These are phyloP conservation scores for Pachyramphus minor DNA, from an alignment of 2,113 vertebrate species.

Conservation along the genomic window DNA sequence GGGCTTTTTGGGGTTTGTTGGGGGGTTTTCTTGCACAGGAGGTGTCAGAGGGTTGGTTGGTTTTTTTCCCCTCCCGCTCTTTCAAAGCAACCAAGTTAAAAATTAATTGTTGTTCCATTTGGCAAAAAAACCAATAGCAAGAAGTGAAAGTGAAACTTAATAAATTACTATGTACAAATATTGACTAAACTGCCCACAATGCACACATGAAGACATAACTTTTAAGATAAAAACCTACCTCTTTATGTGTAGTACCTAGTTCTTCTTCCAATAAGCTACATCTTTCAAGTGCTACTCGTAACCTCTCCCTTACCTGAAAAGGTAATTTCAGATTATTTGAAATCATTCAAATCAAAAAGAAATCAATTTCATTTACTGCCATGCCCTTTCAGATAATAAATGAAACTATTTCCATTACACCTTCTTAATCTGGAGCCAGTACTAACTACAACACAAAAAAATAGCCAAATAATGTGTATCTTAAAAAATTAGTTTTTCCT, in stretches of 20 bases:
- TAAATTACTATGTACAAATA: not conserved
- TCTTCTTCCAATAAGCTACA: constrained; percentile 94
- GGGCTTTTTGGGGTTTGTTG: not conserved
- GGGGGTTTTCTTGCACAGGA: not conserved
- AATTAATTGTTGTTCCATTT: not conserved
- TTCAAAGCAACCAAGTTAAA: not conserved
- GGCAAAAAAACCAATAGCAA: not conserved
- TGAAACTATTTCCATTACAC: not conserved
- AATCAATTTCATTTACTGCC: not conserved
- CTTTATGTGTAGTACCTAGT: constrained; percentile 89
- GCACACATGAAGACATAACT: accelerated
- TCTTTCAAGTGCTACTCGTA: constrained; percentile 93
- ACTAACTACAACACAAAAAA: not conserved
- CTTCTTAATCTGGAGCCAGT: not conserved
- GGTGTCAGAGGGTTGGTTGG: not conserved
- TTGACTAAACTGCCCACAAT: not conserved
- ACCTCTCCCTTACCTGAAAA: constrained; percentile 90
- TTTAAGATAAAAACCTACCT: constrained; percentile 75
- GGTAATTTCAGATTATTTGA: not conserved
- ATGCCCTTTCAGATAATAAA: not conserved
- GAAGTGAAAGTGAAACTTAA: not conserved
- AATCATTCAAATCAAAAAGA: not conserved
- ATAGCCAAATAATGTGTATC: not conserved
- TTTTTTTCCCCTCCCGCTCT: not conserved
- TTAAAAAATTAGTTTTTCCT: not conserved